Conservation (phyloP, 2,888 invertebrate species). For the Suillia variegata region DNA sequence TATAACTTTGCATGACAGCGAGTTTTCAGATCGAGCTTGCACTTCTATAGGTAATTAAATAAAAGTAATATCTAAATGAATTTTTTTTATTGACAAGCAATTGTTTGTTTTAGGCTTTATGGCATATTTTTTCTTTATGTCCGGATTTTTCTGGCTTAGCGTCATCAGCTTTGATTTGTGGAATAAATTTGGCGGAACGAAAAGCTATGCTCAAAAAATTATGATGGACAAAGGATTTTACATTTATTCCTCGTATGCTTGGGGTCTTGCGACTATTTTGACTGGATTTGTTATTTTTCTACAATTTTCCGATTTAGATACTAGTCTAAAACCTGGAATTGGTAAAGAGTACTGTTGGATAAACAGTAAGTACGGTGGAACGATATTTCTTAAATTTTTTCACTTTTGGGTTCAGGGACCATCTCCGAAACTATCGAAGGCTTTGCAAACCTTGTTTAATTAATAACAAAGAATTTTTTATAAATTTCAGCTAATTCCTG, state of each 20-base stretch:
- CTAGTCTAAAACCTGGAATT: slow-evolving; percentile 62
- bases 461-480: too few species aligned
- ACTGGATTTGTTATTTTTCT: slow-evolving; percentile 44
- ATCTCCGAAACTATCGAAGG: too few species aligned
- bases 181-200: slow-evolving; percentile 61
- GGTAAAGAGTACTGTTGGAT: slow-evolving; percentile 67
- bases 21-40: slow-evolving; percentile 35
- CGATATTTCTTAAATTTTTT: background rate
- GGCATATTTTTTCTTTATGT: slow-evolving; percentile 73
- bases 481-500: slow-evolving; percentile 36
- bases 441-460: too few species aligned
- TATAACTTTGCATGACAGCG: slow-evolving; percentile 60
- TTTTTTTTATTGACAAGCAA: background rate
- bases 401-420: too few species aligned
- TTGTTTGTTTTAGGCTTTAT: slow-evolving; percentile 36
- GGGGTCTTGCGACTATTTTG: slow-evolving; percentile 46
- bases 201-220: slow-evolving; percentile 28
- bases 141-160: slow-evolving; percentile 84
- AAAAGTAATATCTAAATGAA: background rate
- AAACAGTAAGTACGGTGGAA: slow-evolving; percentile 57
- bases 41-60: slow-evolving; percentile 50
- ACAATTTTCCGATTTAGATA: slow-evolving; percentile 30
- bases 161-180: slow-evolving; percentile 85
- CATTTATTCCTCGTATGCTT: slow-evolving; percentile 48
- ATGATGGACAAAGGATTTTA: slow-evolving; percentile 41